Conservation (phyloP, 2,888 invertebrate species). For the Andrena haemorrhoa region DNA sequence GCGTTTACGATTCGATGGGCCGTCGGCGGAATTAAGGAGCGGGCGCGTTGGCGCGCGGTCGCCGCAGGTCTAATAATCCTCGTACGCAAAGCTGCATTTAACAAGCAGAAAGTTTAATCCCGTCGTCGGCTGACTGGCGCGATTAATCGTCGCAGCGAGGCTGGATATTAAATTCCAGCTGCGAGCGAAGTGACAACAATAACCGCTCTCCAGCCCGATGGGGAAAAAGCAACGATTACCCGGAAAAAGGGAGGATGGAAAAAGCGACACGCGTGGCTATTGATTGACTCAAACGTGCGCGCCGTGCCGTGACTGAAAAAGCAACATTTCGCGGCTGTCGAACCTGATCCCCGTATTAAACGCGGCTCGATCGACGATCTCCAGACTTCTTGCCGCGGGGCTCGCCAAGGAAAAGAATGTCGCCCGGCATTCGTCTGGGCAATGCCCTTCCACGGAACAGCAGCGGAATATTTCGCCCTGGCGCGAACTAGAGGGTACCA, state of each 20-base stretch:
- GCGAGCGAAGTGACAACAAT: conserved; percentile 16
- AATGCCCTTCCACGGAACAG: conserved; percentile 44
- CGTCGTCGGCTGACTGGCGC: conserved; percentile 16
- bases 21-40: conserved; percentile 6
- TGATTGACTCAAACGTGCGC: conserved; percentile 16
- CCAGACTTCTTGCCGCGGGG: conserved; percentile 24
- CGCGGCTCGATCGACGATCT: conserved; percentile 39
- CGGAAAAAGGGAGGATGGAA: neutral
- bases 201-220: conserved; percentile 15
- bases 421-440: conserved; percentile 48
- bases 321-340: conserved; percentile 24
- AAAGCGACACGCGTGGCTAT: neutral
- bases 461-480: conserved; percentile 47
- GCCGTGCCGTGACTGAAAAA: conserved; percentile 5
- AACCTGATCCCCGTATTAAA: conserved; percentile 9
- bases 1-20: neutral
- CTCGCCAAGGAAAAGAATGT: conserved; percentile 24
- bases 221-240: neutral
- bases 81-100: conserved; percentile 34
- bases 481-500: conserved; percentile 41
- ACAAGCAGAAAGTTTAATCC: conserved; percentile 42
- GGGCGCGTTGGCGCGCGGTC: neutral
- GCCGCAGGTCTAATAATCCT: conserved; percentile 6
- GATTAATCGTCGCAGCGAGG: conserved; percentile 38
- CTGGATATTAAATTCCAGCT: conserved; percentile 39